Evolutionary conservation across 2,113 vertebrate genomes (phyloP).

Genomic region (Oriolus oriolus): DNA sequence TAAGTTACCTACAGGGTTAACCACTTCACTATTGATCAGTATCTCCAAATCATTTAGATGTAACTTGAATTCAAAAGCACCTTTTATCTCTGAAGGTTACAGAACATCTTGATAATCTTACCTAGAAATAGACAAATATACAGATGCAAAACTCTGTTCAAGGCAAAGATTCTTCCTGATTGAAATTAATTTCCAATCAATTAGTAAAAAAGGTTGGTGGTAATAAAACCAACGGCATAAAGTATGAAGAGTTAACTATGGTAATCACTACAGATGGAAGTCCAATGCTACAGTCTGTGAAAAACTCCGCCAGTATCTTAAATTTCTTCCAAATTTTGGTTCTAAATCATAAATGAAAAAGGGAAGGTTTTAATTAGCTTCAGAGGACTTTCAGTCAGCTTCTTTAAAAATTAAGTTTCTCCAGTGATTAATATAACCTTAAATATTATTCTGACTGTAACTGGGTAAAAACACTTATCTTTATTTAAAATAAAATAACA

Average conservation of each 20-base stretch:
- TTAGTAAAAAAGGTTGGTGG: not conserved
- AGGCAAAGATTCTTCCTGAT: not conserved
- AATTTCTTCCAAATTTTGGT: not conserved
- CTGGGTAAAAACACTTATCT: not conserved
- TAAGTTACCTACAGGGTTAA: not conserved
- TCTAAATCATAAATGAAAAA: not conserved
- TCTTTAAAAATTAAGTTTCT: not conserved
- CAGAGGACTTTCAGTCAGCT: not conserved
- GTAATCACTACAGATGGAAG: not conserved
- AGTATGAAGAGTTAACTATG: not conserved
- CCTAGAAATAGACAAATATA: not conserved
- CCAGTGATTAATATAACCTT: not conserved
- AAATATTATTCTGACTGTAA: not conserved
- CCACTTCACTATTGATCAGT: not conserved
- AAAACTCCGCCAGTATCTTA: not conserved
- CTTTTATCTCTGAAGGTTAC: not conserved
- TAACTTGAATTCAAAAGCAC: not conserved
- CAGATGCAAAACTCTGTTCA: not conserved
- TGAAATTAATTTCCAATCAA: not conserved
- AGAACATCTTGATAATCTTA: not conserved
- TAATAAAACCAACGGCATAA: not conserved
- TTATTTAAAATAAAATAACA: not conserved
- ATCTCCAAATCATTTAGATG: not conserved
- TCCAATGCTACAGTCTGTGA: not conserved
- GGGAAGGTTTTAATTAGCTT: not conserved